phyloP scores from a whole-genome alignment of 92 coral and sea anemone species.

The Palythoa caribaeorum region DNA sequence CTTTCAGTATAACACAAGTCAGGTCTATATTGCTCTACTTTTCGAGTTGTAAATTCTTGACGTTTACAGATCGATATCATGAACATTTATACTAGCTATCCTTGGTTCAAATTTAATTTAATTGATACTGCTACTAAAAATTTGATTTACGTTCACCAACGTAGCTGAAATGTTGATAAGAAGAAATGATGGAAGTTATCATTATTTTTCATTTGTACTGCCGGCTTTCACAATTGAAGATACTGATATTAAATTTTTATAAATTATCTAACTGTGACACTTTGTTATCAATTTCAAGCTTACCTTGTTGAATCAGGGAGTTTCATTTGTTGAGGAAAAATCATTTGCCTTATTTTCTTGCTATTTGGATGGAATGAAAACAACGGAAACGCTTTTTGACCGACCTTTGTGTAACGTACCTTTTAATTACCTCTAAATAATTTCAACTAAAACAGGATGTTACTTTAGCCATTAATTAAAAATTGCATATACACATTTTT shows the following conservation, averaged over 20 bases:
- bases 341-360: not conserved
- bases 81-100: too few relatives aligned
- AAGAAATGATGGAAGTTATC: too few relatives aligned
- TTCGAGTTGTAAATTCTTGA: too few relatives aligned
- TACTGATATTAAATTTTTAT: not conserved
- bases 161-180: too few relatives aligned
- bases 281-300: not conserved
- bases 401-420: not conserved
- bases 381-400: not conserved
- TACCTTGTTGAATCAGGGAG: not conserved
- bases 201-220: not conserved
- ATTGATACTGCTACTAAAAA: too few relatives aligned
- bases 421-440: conserved; percentile 1
- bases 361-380: not conserved
- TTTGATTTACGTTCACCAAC: too few relatives aligned
- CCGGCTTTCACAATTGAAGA: not conserved
- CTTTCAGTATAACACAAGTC: too few relatives aligned
- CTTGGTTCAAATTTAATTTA: too few relatives aligned
- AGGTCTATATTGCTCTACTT: too few relatives aligned
- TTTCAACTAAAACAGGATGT: not conserved
- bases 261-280: not conserved
- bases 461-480: not conserved
- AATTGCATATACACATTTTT: not conserved
- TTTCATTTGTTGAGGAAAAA: not conserved
- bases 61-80: too few relatives aligned